Evolutionary conservation across 2,888 invertebrate genomes (phyloP).

Genomic region (Cephus sareptanus): DNA sequence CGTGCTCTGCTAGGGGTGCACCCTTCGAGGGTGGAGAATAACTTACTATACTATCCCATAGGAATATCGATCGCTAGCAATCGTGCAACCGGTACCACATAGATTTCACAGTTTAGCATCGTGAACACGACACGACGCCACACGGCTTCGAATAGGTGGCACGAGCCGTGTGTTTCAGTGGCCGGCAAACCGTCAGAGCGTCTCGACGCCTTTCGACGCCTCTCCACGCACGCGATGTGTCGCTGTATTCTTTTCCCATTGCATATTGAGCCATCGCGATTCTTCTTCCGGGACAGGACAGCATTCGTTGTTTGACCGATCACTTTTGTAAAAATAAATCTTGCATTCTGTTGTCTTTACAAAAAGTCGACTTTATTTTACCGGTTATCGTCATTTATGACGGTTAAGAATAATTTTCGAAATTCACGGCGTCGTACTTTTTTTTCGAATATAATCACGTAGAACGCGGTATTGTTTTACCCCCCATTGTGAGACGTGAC

Average conservation of each 20-base stretch:
- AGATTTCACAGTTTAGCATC: constrained; percentile 18
- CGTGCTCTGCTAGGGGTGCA: constrained; percentile 13
- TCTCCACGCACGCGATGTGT: constrained; percentile 7
- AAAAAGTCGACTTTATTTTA: not conserved
- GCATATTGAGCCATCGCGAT: not conserved
- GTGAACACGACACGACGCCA: not conserved
- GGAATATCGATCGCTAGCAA: constrained; percentile 6
- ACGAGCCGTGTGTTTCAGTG: constrained; percentile 21
- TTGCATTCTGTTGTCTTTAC: not conserved
- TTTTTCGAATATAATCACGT: not conserved
- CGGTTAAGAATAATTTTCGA: not conserved
- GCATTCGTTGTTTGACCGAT: not conserved
- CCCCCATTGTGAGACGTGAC: not conserved
- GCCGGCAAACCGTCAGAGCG: constrained; percentile 20
- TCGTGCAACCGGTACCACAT: constrained; percentile 10
- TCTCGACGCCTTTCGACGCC: constrained; percentile 18
- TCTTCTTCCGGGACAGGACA: not conserved
- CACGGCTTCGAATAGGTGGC: constrained; percentile 1
- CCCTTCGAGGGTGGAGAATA: not conserved
- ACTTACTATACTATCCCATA: constrained; percentile 6
- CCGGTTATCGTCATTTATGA: not conserved
- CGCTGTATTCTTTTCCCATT: not conserved
- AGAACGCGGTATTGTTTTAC: not conserved
- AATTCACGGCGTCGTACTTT: not conserved
- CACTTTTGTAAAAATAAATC: not conserved